Evolutionary conservation across 2,888 invertebrate species (phyloP).

Genomic region (Nephrotoma flavescens): DNA sequence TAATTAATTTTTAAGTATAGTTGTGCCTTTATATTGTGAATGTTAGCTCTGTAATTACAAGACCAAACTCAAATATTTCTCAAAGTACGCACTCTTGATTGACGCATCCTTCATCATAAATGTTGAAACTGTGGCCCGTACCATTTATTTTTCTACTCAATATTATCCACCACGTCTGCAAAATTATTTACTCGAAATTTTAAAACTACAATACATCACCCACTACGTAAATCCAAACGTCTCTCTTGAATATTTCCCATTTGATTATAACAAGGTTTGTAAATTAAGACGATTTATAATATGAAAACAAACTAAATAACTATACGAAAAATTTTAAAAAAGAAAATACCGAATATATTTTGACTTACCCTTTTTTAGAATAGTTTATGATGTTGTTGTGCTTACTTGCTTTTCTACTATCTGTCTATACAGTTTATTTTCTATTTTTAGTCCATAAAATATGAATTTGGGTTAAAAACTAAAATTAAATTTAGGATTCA

Average conservation of each 20-base stretch:
- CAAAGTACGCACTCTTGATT: not conserved
- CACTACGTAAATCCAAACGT: not conserved
- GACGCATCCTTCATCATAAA: not conserved
- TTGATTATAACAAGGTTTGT: not conserved
- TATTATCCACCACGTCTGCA: not conserved
- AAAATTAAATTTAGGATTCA: not conserved
- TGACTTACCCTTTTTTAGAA: not conserved
- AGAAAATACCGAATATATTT: not conserved
- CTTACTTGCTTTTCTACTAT: not conserved
- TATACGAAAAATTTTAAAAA: not conserved
- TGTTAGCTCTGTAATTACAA: too few species aligned
- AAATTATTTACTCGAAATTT: not conserved
- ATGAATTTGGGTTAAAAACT: not conserved
- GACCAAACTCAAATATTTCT: too few species aligned
- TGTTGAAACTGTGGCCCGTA: not conserved
- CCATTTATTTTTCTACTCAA: not conserved
- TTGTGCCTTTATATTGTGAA: too few species aligned
- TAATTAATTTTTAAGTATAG: too few species aligned
- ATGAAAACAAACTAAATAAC: not conserved
- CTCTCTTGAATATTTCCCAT: not conserved
- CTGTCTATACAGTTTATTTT: not conserved
- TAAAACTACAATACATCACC: not conserved
- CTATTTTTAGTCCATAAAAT: not conserved
- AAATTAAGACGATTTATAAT: not conserved
- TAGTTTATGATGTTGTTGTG: not conserved